Base-by-base conservation (phyloP, 1,140 invertebrate species). In the Brachionus angularis region DNA sequence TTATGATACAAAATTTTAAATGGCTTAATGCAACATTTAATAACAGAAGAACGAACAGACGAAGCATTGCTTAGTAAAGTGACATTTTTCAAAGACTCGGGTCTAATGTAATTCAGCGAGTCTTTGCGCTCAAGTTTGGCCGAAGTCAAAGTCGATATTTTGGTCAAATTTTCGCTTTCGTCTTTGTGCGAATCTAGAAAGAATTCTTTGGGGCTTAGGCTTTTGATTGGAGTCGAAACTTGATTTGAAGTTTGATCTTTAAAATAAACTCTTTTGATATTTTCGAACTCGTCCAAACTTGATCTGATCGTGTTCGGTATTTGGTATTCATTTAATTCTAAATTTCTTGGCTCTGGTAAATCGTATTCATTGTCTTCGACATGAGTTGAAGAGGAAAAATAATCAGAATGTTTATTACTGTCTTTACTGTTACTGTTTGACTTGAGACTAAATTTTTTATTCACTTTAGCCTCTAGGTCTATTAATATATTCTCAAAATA, bases 401-500 rank as follows among this genome's bases (percentile, higher is more conserved):
- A 58, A 36, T 58, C 53, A 1, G 53, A 58, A 23, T 39, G 36
- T 39, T 58, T 58, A 23, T 58, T 58, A 36, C 53, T 58, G 14
- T 58, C 53, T 39, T 58, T 58, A n/a, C n/a, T n/a, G n/a, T n/a
- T n/a, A n/a, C n/a, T n/a, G n/a, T n/a, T n/a, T 16, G 33, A 39
- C 27, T 42, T 42, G 4, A 58, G 12, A 12, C 25, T 58, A 18
- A 29, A 23, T 12, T 39, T n/a, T 27, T 58, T 58, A 16, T 39
- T 36, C 10, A 31, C 39, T 39, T 58, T 58, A 5, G 53, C 53
- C 18, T 58, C 53, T 23, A 58, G 27, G 21, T 58, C 53, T 14
- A 58, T 58, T 23, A 58, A 34, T 4, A 58, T 58, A 58, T 58
- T 58, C n/a, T 58, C 53, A 58, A 58, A 58, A 39, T 58, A 58